These are phyloP conservation scores for Physella acuta DNA, from an alignment of 1,140 invertebrate genomes.

Conservation along the genomic window DNA sequence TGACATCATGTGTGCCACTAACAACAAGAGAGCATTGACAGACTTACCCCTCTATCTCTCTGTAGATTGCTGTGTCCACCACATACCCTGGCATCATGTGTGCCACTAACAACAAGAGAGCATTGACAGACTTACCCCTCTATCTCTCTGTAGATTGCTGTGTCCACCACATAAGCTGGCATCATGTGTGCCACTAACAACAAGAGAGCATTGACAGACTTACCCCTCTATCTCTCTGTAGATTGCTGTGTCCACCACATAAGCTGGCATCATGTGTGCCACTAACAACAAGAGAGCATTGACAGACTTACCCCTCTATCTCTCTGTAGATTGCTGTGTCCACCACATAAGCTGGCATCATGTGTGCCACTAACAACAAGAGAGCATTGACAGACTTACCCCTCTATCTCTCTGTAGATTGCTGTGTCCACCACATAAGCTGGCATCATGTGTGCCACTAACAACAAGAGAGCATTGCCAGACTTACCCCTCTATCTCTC, in stretches of 20 bases:
- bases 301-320: slow-evolving; percentile 81
- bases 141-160: slow-evolving; percentile 94
- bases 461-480: slow-evolving; percentile 74
- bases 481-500: too few relatives aligned
- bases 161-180: slow-evolving; percentile 87
- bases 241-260: slow-evolving; percentile 87
- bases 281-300: slow-evolving; percentile 75
- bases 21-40: too few relatives aligned
- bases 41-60: too few relatives aligned
- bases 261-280: slow-evolving; percentile 86
- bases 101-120: too few relatives aligned
- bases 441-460: slow-evolving; percentile 83
- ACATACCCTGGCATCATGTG: too few relatives aligned
- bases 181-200: slow-evolving; percentile 84
- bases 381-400: slow-evolving; percentile 73
- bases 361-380: slow-evolving; percentile 79
- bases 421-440: slow-evolving; percentile 88
- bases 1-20: too few relatives aligned
- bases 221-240: slow-evolving; percentile 92
- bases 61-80: too few relatives aligned
- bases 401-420: slow-evolving; percentile 94
- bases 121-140: slow-evolving; percentile 89
- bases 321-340: slow-evolving; percentile 95
- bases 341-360: slow-evolving; percentile 84
- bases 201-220: slow-evolving; percentile 71